Evolutionary conservation across 1,140 invertebrate genomes (phyloP), one percentile per base, ranked within the genome.

Genomic region (Ceratina japonica): DNA sequence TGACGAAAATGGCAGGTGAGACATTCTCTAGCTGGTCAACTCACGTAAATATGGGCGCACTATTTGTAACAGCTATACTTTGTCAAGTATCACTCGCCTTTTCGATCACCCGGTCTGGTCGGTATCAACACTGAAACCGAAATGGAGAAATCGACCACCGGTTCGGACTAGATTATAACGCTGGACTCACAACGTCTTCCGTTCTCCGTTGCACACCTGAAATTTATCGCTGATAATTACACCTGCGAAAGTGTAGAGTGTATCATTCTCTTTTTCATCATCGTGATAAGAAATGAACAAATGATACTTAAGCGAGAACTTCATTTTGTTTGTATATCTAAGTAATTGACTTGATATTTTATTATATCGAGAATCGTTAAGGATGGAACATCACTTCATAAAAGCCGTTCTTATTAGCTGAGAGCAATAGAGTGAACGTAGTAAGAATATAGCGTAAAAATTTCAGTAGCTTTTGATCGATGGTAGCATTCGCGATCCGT

Each of bases 1-100:
- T 31, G 66, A 85, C 82, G 56, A 84, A 85, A 85, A 85, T 84
- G 78, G 83, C 72, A 83, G 70, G 59, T 66, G 58, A 85, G 75
- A 85, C 80, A 79, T 86, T 86, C 80, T 73, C 58, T n/a, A n/a
- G 31, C 61, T 59, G 72, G 63, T 85, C 68, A 81, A 69, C 63
- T 75, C 27, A 62, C 69, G 51, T 86, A 82, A 85, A 85, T 85
- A 86, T 82, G 84, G 71, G 76, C 75, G 75, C 80, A 75, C 52
- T 85, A 82, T 86, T 85, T 86, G 80, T 86, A 82, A 82, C 62
- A 24, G 73, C 68, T 69, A 44, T 44, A 51, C 68, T 85, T 85
- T 82, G 75, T 85, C 75, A 72, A 72, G 24, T 31, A 31, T 54
- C 58, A 51, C 8, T 64, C n/a, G n/a, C 59, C 61, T 61, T 56